Base-by-base conservation (phyloP, 2,888 invertebrate genomes). In the Busseola fusca region DNA sequence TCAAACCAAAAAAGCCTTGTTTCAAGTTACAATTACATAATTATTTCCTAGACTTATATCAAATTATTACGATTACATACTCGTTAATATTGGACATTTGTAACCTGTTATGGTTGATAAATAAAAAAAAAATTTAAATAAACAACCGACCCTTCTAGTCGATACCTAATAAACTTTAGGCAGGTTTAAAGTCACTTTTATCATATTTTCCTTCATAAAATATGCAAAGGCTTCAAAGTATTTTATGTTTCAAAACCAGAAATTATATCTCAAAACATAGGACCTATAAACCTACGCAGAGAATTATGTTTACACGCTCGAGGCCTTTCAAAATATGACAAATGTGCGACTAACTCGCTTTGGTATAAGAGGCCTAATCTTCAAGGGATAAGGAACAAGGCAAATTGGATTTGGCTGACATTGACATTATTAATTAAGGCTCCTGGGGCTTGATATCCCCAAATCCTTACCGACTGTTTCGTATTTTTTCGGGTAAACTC, bases 371-470 rank as follows among this genome's bases (percentile, higher is more conserved):
- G 37, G 25, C 48, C 73, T 81, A 69, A 76, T 83, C 80, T 73
- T 80, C 63, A 67, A 71, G 58, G 70, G 76, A 82, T 81, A 82
- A 79, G 59, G 66, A 79, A 81, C 81, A 83, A 69, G 57, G 72
- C 80, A 81, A 83, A 81, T 81, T 83, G 80, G 76, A 83, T 80
- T 80, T 62, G 52, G 60, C 71, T 81, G 83, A 81, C 81, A 83
- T 81, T 82, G 83, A 81, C 80, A 80, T 73, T 83, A 83, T 81
- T 80, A 81, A 81, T 81, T 81, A 83, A 81, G 83, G 69, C 65
- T 65, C 72, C 63, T 34, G 72, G 48, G 58, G 57, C 45, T 34
- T 83, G 76, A 71, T 76, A 76, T 71, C 67, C 66, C 58, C 34
- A 73, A 80, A 83, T 81, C 81, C 83, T 82, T 69, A 67, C 82